phyloP scores from a whole-genome alignment of 2,797 vertebrate species.

The Nasua narica region DNA sequence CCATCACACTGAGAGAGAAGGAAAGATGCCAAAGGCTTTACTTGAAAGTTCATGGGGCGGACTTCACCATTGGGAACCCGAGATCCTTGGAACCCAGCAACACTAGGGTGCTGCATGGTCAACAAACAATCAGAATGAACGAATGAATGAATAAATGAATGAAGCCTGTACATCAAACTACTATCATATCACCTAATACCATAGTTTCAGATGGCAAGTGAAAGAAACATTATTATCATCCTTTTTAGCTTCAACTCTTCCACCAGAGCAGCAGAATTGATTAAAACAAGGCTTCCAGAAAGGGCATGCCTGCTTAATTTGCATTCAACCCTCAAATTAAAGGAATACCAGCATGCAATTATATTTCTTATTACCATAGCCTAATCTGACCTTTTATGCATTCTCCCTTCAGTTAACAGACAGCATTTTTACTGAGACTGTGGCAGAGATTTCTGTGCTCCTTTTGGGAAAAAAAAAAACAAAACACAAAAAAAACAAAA shows the following conservation, averaged over 20 bases:
- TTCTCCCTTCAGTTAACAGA: constrained; percentile 33
- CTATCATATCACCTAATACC: neutral
- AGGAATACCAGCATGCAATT: constrained; percentile 68
- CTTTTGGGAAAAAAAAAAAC: neutral
- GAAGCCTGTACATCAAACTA: neutral
- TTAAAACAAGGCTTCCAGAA: constrained; percentile 69
- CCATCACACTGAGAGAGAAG: neutral
- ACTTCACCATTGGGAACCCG: neutral
- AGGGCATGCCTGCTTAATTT: constrained; percentile 73
- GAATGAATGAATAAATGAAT: neutral
- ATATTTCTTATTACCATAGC: constrained; percentile 67
- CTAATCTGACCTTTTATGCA: constrained; percentile 70
- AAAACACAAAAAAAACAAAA: neutral
- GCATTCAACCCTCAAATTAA: constrained; percentile 73
- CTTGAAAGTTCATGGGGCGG: neutral
- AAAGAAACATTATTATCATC: constrained; percentile 27
- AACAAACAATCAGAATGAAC: neutral
- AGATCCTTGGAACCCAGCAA: neutral
- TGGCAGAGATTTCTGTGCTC: neutral
- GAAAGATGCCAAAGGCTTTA: neutral
- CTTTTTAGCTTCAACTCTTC: constrained; percentile 42
- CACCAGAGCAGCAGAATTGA: constrained; percentile 60
- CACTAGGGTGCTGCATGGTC: neutral
- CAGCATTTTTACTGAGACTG: neutral
- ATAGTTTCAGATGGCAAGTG: neutral